Evolutionary conservation across 1,140 invertebrate species (phyloP).

Genomic region (Laupala kohalensis): DNA sequence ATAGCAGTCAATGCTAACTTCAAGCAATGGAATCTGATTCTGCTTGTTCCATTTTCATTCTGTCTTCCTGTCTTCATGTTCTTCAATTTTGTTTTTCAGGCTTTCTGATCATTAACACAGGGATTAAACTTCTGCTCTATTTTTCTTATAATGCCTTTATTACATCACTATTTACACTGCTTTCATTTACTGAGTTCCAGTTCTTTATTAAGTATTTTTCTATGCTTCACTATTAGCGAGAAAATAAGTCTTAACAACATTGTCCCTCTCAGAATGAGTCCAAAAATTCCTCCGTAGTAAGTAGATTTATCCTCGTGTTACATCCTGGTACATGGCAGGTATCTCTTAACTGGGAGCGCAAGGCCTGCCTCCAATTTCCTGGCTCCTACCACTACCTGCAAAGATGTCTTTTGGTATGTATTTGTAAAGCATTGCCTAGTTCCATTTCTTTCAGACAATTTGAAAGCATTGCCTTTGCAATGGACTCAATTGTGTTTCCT

Average conservation of each 20-base stretch:
- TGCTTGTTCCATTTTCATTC: background rate
- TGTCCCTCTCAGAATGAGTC: background rate
- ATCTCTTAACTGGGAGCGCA: background rate
- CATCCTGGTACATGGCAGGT: background rate
- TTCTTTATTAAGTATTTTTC: background rate
- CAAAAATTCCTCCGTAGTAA: background rate
- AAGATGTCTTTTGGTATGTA: background rate
- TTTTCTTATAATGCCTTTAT: background rate
- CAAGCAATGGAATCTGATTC: background rate
- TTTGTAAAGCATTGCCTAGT: background rate
- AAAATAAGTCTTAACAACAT: background rate
- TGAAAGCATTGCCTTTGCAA: too few species aligned
- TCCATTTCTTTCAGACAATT: background rate
- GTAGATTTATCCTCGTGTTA: background rate
- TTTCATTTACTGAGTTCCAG: background rate
- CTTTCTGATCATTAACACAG: background rate
- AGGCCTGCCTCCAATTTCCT: background rate
- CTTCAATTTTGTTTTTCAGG: background rate
- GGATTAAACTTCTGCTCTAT: background rate
- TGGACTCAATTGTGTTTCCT: slow-evolving; percentile 4
- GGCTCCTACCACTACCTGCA: background rate
- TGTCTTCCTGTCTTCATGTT: background rate
- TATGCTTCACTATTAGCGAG: background rate
- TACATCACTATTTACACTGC: background rate
- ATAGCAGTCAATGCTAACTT: background rate